Evolutionary conservation across 2,113 vertebrate species (phyloP).

Genomic region (Platycercus adscitus): DNA sequence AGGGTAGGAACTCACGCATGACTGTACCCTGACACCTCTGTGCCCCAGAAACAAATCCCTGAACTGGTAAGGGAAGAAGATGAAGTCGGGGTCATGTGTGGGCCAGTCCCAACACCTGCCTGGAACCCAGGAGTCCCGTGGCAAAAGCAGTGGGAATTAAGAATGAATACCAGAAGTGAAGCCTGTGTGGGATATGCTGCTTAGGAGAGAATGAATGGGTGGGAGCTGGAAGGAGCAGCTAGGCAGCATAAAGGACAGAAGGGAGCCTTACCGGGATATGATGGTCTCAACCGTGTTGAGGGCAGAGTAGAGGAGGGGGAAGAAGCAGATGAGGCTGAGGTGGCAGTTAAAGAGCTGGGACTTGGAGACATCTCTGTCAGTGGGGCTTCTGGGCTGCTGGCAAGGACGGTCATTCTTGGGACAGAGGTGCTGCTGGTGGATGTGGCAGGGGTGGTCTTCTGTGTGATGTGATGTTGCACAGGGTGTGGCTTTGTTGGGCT

Average conservation of each 20-base stretch:
- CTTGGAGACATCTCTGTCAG: neutral
- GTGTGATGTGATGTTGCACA: neutral
- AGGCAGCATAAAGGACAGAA: neutral
- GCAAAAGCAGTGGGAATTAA: neutral
- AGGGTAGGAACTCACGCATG: neutral
- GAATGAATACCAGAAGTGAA: neutral
- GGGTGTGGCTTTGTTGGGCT: neutral
- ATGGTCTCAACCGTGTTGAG: neutral
- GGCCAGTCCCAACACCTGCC: neutral
- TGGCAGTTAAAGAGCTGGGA: neutral
- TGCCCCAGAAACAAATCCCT: neutral
- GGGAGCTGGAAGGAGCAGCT: neutral
- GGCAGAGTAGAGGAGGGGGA: neutral
- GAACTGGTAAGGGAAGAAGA: neutral
- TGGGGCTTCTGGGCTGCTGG: neutral
- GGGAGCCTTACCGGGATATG: slow-evolving; percentile 8
- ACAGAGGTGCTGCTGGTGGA: neutral
- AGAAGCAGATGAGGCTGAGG: neutral
- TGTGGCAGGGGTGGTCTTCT: neutral
- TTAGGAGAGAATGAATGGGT: neutral
- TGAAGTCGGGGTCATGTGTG: neutral
- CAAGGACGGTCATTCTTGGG: neutral
- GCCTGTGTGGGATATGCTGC: fast-evolving
- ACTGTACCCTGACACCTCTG: neutral
- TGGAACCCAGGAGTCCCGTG: neutral